Evolutionary conservation across 2,113 vertebrate genomes (phyloP).

Genomic region (Tenebrosternarchus preto): DNA sequence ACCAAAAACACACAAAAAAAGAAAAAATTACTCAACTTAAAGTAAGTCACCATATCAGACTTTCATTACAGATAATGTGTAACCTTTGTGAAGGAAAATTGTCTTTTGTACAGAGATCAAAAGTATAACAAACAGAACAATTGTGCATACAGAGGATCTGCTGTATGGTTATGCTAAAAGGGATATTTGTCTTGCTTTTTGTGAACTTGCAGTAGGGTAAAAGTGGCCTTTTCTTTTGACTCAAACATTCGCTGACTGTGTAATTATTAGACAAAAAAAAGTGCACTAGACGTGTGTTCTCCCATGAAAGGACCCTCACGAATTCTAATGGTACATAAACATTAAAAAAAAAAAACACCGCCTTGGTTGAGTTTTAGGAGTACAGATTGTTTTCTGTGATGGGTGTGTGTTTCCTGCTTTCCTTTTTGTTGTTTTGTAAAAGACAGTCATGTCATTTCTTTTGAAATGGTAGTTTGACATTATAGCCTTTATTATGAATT

Average conservation of each 20-base stretch:
- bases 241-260: constrained; percentile 80
- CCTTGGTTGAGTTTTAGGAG: constrained; percentile 84
- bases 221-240: constrained; percentile 79
- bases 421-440: constrained; percentile 52
- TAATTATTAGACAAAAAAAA: constrained; percentile 77
- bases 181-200: constrained; percentile 90
- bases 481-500: constrained; percentile 50
- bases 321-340: constrained; percentile 63
- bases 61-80: constrained; percentile 72
- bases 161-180: constrained; percentile 88
- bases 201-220: constrained; percentile 87
- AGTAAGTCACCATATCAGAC: constrained; percentile 79
- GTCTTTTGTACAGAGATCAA: constrained; percentile 80
- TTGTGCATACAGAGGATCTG: constrained; percentile 75
- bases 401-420: constrained; percentile 60
- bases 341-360: no score
- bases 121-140: constrained; percentile 64
- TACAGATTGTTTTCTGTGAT: constrained; percentile 62
- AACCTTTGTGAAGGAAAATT: constrained; percentile 81
- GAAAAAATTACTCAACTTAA: constrained; percentile 41
- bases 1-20: constrained; percentile 51
- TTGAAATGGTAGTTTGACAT: constrained; percentile 74
- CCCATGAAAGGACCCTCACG: constrained; percentile 63
- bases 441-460: constrained; percentile 43
- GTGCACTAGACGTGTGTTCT: constrained; percentile 71